Percentiles rank a stretch among this genome's conserved stretches.
phyloP scores from a whole-genome alignment of 1,140 invertebrate species.

The Pollicipes pollicipes region DNA sequence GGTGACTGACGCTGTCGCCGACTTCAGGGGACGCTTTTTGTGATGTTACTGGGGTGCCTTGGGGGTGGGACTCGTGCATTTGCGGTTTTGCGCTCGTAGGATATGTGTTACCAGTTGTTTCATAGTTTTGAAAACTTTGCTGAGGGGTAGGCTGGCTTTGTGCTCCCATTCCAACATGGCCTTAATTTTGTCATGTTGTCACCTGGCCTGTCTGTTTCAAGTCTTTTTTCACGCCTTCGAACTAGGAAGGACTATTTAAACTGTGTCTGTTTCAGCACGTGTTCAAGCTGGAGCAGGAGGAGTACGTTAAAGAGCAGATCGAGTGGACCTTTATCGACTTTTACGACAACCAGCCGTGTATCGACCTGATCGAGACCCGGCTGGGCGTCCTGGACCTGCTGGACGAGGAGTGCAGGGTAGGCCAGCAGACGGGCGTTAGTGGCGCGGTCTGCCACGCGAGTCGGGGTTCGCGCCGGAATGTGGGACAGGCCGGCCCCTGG shows the following conservation, averaged over 20 bases:
- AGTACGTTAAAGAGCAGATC: conserved; percentile 90
- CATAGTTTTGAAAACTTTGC: too few relatives aligned
- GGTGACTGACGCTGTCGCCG: conserved; percentile 30
- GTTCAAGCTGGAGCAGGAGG: conserved; percentile 95
- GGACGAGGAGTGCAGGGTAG: conserved; percentile 87
- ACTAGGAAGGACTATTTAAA: too few relatives aligned
- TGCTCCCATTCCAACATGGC: too few relatives aligned
- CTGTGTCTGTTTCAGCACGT: conserved; percentile 50
- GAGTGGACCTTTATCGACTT: conserved; percentile 98
- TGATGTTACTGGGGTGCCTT: too few relatives aligned
- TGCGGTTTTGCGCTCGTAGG: too few relatives aligned
- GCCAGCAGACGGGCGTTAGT: conserved; percentile 18
- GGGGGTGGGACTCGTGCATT: too few relatives aligned
- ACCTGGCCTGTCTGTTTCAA: too few relatives aligned
- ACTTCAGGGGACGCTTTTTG: too few relatives aligned
- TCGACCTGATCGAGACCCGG: conserved; percentile 92
- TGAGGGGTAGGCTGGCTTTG: too few relatives aligned
- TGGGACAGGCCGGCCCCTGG: background rate
- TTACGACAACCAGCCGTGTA: conserved; percentile 97
- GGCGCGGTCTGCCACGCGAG: conserved; percentile 4
- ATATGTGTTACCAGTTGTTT: too few relatives aligned
- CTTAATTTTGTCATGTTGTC: too few relatives aligned
- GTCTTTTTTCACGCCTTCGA: too few relatives aligned
- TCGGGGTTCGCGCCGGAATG: background rate
- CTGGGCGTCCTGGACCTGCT: conserved; percentile 85